Percentiles rank a stretch among this genome's conserved stretches.
Conservation (phyloP, 2,113 vertebrate genomes). For the Triplophysa tibetana region DNA sequence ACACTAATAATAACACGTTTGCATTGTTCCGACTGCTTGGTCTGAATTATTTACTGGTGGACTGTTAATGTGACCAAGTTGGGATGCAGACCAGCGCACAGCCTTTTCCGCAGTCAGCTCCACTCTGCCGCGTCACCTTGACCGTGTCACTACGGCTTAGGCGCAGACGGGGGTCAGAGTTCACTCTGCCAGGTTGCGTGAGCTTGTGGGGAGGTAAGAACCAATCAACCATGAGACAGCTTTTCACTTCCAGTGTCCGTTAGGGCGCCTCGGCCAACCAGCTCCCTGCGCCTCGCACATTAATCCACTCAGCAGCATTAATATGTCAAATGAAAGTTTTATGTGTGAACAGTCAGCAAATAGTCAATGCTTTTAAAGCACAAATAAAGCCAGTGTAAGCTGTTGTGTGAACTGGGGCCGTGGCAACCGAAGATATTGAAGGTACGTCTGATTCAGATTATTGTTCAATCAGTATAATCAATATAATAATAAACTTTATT, state of each 20-base stretch:
- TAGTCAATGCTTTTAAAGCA: conserved; percentile 29
- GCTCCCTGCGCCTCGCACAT: conserved; percentile 24
- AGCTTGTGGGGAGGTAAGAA: neutral
- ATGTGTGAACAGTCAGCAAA: conserved; percentile 30
- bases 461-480: too few species aligned
- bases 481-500: too few species aligned
- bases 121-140: conserved; percentile 37
- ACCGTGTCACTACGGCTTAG: conserved; percentile 46
- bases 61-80: conserved; percentile 29
- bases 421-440: too few species aligned
- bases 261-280: conserved; percentile 26
- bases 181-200: conserved; percentile 43
- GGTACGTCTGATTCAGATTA: too few species aligned
- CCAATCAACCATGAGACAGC: conserved; percentile 51
- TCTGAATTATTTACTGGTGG: conserved; percentile 49
- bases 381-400: conserved; percentile 22
- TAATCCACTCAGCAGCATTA: conserved; percentile 47
- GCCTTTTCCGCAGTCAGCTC: conserved; percentile 38
- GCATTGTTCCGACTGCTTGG: conserved; percentile 46
- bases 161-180: conserved; percentile 40
- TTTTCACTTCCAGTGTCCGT: conserved; percentile 49
- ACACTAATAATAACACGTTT: conserved; percentile 53
- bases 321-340: conserved; percentile 42
- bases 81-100: neutral
- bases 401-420: neutral